A percentile compares a stretch with the other conserved stretches of the same genome.
These are phyloP conservation scores for Centropus bengalensis DNA, from an alignment of 2,113 vertebrate species.

Conservation along the genomic window DNA sequence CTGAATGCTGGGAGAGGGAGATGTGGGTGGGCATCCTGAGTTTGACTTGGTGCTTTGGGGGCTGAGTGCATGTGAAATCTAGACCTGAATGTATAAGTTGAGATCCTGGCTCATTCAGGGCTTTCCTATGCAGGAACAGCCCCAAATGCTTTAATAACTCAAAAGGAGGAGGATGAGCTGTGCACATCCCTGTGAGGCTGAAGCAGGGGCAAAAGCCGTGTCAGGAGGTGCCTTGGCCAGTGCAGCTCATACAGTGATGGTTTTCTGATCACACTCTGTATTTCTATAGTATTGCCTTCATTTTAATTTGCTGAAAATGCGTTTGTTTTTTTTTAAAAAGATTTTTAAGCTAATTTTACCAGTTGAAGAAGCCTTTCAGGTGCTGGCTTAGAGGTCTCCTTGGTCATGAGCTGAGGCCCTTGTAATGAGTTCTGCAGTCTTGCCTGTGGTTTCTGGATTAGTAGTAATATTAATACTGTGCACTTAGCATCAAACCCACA, in stretches of 20 bases:
- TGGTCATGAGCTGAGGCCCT: neutral
- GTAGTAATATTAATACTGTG: neutral
- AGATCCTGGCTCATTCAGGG: neutral
- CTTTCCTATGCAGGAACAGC: fast-evolving
- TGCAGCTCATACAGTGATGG: fast-evolving
- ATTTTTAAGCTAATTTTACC: neutral
- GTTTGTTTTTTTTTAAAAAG: neutral
- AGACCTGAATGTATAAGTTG: fast-evolving
- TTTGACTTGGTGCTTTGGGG: neutral
- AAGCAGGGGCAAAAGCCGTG: neutral
- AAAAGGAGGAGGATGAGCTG: fast-evolving
- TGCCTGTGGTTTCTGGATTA: neutral
- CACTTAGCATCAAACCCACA: neutral
- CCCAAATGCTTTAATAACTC: neutral
- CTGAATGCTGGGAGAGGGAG: neutral
- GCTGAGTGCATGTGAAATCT: neutral
- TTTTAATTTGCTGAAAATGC: neutral
- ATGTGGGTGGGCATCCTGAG: fast-evolving
- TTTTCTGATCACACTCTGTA: fast-evolving
- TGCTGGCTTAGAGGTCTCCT: neutral
- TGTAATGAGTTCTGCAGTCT: neutral
- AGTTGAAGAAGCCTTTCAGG: neutral
- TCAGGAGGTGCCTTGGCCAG: neutral
- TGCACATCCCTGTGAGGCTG: fast-evolving
- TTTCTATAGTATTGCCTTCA: neutral